Percentiles rank a stretch among this genome's conserved stretches.
Evolutionary conservation across 2,797 vertebrate species (phyloP).

Genomic region (Megaceryle alcyon): DNA sequence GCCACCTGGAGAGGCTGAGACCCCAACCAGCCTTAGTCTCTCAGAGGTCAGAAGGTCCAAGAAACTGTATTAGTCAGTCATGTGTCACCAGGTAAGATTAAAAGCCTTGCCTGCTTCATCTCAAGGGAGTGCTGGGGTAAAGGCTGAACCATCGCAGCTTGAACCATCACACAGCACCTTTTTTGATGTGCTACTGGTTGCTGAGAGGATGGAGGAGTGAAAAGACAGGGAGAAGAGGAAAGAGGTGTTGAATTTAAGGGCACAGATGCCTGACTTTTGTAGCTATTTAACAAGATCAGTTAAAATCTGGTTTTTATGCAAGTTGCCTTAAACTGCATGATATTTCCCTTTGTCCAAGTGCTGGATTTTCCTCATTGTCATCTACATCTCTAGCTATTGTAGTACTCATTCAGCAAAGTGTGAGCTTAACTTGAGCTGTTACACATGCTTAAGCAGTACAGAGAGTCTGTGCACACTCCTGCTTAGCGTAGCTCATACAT

Average conservation of each 20-base stretch:
- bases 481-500: neutral
- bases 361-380: neutral
- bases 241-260: neutral
- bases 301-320: neutral
- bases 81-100: constrained; percentile 63
- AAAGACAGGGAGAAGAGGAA: neutral
- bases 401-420: neutral
- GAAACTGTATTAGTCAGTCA: constrained; percentile 61
- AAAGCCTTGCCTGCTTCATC: constrained; percentile 50
- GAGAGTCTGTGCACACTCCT: neutral
- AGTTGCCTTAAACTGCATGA: neutral
- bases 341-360: neutral
- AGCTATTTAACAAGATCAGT: neutral
- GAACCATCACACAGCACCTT: constrained; percentile 29
- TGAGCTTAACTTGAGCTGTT: neutral
- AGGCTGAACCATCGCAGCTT: constrained; percentile 32
- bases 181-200: constrained; percentile 59
- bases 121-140: constrained; percentile 23
- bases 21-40: neutral
- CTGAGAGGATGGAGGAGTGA: constrained; percentile 32
- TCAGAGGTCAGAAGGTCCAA: constrained; percentile 59
- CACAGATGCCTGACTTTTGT: neutral
- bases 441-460: neutral
- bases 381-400: neutral
- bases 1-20: constrained; percentile 25